Evolutionary conservation across 2,113 vertebrate species (phyloP).

Genomic region (Cephalopterus ornatus): DNA sequence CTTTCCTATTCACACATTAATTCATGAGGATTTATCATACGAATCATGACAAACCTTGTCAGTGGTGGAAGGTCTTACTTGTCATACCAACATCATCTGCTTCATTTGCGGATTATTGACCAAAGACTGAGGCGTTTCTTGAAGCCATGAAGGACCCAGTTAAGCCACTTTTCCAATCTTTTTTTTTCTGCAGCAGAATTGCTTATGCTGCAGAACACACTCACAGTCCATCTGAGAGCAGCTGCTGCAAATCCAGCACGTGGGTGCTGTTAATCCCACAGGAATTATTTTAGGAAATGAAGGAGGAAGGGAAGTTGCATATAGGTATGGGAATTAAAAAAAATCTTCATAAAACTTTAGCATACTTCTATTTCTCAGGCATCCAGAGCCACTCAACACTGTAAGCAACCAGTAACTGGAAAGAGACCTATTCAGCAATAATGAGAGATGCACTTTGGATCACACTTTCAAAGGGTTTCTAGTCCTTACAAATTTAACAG

Average conservation of each 20-base stretch:
- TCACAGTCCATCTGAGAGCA: neutral
- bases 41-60: neutral
- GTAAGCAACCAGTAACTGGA: neutral
- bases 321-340: neutral
- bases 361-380: neutral
- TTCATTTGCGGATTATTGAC: neutral
- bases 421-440: neutral
- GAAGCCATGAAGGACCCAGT: neutral
- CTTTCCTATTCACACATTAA: neutral
- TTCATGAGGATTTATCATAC: neutral
- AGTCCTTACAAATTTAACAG: neutral
- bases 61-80: neutral
- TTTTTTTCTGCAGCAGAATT: neutral
- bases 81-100: neutral
- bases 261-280: neutral
- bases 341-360: neutral
- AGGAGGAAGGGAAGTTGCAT: neutral
- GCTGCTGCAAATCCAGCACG: neutral
- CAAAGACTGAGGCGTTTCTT: neutral
- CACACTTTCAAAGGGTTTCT: neutral
- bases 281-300: constrained; percentile 2
- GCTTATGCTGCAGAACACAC: neutral
- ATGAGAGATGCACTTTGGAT: neutral
- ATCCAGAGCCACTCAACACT: neutral
- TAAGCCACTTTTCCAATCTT: neutral